A percentile compares a stretch with the other conserved stretches of the same genome.
These are phyloP conservation scores for Noctua pronuba DNA, from an alignment of 2,888 invertebrate species.

Conservation along the genomic window DNA sequence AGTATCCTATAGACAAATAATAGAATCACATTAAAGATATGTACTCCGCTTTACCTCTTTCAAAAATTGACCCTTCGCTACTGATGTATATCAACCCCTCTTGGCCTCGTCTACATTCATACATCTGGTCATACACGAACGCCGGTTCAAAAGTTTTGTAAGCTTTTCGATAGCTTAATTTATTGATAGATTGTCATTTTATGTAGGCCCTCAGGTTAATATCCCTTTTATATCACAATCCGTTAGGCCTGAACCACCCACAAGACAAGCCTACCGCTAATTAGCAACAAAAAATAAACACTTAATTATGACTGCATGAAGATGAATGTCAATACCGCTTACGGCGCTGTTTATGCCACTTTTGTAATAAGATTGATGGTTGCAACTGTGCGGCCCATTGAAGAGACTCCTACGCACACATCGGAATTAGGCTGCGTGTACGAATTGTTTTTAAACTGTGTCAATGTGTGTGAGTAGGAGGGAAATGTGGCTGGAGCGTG, in stretches of 20 bases:
- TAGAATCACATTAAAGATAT: too few relatives aligned
- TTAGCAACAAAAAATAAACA: conserved; percentile 30
- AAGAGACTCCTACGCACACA: conserved; percentile 51
- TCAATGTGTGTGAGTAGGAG: conserved; percentile 51
- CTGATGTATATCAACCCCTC: too few relatives aligned
- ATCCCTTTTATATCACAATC: background rate
- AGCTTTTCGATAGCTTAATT: too few relatives aligned
- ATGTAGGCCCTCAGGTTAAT: too few relatives aligned
- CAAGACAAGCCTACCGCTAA: conserved; percentile 7
- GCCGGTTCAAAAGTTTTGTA: too few relatives aligned
- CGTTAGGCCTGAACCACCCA: conserved; percentile 2
- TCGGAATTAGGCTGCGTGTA: conserved; percentile 40
- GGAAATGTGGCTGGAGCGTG: background rate
- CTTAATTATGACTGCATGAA: conserved; percentile 8
- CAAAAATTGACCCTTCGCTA: too few relatives aligned
- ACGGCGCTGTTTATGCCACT: conserved; percentile 33
- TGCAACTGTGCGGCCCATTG: conserved; percentile 47
- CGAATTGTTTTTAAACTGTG: conserved; percentile 51
- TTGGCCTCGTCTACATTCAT: too few relatives aligned
- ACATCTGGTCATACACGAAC: too few relatives aligned
- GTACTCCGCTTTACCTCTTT: too few relatives aligned
- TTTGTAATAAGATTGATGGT: conserved; percentile 55
- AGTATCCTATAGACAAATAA: too few relatives aligned
- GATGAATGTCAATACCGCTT: conserved; percentile 50
- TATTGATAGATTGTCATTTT: too few relatives aligned